phyloP scores from a whole-genome alignment of 2,888 invertebrate species.

The Muschampia plurimacula region DNA sequence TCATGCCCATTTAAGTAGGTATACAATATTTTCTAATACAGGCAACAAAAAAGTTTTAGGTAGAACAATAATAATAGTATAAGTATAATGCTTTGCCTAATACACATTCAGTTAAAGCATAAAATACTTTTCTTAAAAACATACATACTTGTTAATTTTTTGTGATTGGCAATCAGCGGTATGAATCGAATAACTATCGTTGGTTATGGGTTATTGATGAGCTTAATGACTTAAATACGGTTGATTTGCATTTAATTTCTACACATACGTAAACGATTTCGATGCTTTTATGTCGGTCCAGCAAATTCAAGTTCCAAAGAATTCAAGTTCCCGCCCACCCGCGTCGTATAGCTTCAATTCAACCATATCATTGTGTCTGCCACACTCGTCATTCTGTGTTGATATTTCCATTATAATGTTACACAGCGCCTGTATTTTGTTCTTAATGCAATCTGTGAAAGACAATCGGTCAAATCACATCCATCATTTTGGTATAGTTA shows the following conservation, averaged over 20 bases:
- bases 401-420: conserved; percentile 4
- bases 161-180: not conserved
- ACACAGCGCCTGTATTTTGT: not conserved
- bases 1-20: conserved; percentile 7
- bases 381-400: not conserved
- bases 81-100: not conserved
- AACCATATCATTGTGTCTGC: not conserved
- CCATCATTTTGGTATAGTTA: too few species aligned
- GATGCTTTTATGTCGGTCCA: not conserved
- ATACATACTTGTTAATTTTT: not conserved
- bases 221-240: not conserved
- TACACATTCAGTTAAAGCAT: not conserved
- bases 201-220: not conserved
- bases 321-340: conserved; percentile 3
- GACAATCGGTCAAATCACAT: not conserved
- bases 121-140: too few species aligned
- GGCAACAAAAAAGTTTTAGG: not conserved
- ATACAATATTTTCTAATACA: not conserved
- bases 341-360: not conserved
- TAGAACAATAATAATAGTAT: not conserved
- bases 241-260: not conserved
- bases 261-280: not conserved
- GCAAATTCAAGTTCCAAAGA: not conserved
- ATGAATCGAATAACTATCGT: not conserved
- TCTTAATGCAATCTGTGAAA: not conserved